Percentiles rank a stretch among this genome's conserved stretches.
These are phyloP conservation scores for Xenops minutus DNA, from an alignment of 2,797 vertebrate genomes.

Conservation along the genomic window DNA sequence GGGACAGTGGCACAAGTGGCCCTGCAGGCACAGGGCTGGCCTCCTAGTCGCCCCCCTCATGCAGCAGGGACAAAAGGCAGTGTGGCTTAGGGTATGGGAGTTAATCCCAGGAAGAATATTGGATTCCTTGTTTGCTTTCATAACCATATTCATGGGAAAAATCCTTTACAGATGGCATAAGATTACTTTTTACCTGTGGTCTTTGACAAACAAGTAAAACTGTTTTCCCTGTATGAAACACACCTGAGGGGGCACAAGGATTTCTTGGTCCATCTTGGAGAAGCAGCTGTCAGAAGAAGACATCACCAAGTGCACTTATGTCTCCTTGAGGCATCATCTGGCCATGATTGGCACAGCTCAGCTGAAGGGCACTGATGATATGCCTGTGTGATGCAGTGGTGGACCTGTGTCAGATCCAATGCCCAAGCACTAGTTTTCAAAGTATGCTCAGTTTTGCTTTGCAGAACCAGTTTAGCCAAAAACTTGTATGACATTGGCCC, in stretches of 20 bases:
- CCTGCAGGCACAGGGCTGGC: rapidly evolving
- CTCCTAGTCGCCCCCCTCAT: rapidly evolving
- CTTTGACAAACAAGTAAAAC: background rate
- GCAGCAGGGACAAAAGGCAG: background rate
- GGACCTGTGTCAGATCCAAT: background rate
- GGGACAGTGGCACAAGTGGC: background rate
- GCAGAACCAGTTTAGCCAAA: background rate
- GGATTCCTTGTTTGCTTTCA: background rate
- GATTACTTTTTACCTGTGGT: background rate
- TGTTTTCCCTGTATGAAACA: background rate
- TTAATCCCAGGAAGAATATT: background rate
- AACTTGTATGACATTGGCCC: background rate
- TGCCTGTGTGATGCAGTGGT: background rate
- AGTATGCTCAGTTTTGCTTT: background rate
- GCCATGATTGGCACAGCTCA: background rate
- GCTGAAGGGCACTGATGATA: background rate
- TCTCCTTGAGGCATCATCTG: background rate
- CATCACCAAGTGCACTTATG: background rate
- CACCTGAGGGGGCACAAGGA: background rate
- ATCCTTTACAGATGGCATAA: background rate
- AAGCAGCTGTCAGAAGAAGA: background rate
- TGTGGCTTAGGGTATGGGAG: background rate
- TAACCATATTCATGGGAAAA: background rate
- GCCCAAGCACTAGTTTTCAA: background rate
- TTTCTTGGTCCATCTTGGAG: background rate